A percentile compares a stretch with the other conserved stretches of the same genome.
These are phyloP conservation scores for Tipula vernalis DNA, from an alignment of 2,888 invertebrate genomes.

Conservation along the genomic window DNA sequence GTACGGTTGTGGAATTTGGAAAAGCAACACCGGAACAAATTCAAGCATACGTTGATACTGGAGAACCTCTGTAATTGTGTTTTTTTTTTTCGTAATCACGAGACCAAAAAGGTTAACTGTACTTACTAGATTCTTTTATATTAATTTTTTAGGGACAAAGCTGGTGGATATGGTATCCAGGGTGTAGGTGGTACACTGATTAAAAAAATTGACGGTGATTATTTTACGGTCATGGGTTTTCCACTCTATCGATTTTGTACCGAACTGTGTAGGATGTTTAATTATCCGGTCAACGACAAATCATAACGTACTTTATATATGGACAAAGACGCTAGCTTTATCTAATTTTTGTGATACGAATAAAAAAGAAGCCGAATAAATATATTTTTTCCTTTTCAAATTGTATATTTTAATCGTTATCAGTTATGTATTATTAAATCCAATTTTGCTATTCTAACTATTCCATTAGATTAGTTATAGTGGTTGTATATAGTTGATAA, in stretches of 20 bases:
- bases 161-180: constrained; percentile 87
- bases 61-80: constrained; percentile 71
- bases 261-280: constrained; percentile 38
- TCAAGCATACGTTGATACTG: constrained; percentile 68
- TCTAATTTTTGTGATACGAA: background rate
- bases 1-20: constrained; percentile 71
- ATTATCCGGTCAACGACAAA: background rate
- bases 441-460: no score
- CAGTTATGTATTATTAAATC: background rate
- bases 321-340: background rate
- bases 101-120: background rate
- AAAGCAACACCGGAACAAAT: constrained; percentile 62
- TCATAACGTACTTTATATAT: background rate
- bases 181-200: constrained; percentile 74
- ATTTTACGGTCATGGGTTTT: constrained; percentile 79
- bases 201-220: constrained; percentile 69
- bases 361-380: background rate
- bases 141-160: constrained; percentile 56
- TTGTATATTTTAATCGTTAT: background rate
- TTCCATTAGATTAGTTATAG: no score
- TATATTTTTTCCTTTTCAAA: background rate
- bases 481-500: no score
- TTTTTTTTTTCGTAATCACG: constrained; percentile 7
- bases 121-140: background rate
- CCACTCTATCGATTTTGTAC: constrained; percentile 53